Conservation (phyloP, 2,888 invertebrate species). For the Chromoteleia sp. region DNA sequence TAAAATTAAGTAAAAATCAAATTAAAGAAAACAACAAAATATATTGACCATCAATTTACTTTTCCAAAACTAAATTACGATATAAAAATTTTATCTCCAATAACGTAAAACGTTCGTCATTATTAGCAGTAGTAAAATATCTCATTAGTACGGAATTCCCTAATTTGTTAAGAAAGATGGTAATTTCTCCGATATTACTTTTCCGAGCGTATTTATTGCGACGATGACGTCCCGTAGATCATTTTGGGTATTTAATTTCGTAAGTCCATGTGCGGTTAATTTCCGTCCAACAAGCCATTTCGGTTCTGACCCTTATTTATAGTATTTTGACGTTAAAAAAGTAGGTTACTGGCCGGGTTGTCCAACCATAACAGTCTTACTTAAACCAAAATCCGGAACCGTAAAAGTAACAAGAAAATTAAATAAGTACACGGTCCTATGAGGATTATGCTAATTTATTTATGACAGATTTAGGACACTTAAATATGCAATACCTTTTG, state of each 20-base stretch:
- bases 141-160: not conserved
- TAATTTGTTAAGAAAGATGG: slow-evolving; percentile 26
- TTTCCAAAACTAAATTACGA: not conserved
- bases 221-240: slow-evolving; percentile 25
- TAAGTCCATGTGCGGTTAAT: slow-evolving; percentile 41
- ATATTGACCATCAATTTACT: too few relatives aligned
- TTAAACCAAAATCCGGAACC: not conserved
- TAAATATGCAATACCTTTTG: slow-evolving; percentile 19
- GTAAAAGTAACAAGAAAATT: not conserved
- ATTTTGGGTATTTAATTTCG: slow-evolving; percentile 48
- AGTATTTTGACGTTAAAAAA: slow-evolving; percentile 44
- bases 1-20: too few relatives aligned
- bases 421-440: not conserved
- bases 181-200: slow-evolving; percentile 28
- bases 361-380: slow-evolving; percentile 11
- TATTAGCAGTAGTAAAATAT: not conserved
- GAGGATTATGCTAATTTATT: slow-evolving; percentile 16
- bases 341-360: slow-evolving; percentile 27
- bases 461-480: not conserved
- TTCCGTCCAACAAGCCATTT: slow-evolving; percentile 44
- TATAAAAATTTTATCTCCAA: not conserved
- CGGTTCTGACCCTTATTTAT: slow-evolving; percentile 51
- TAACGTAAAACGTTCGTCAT: not conserved
- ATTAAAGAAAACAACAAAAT: too few relatives aligned
- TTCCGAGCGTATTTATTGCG: slow-evolving; percentile 25